phyloP scores from a whole-genome alignment of 2,888 invertebrate genomes.

The Nasonovia ribisnigri region DNA sequence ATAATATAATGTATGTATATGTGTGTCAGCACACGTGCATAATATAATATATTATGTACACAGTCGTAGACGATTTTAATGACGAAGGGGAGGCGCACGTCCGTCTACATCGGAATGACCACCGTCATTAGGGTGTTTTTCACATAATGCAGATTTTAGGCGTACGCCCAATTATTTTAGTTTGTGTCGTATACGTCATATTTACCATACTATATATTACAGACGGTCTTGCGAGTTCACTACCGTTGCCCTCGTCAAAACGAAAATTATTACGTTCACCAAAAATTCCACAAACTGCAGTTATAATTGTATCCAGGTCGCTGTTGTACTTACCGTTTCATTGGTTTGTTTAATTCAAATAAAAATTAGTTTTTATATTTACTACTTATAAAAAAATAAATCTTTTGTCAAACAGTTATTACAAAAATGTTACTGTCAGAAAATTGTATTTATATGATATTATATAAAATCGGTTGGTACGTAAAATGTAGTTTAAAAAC shows the following conservation, averaged over 20 bases:
- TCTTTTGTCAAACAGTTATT: too few species aligned
- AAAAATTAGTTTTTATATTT: too few species aligned
- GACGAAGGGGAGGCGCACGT: not conserved
- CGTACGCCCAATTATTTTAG: not conserved
- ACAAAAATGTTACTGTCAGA: too few species aligned
- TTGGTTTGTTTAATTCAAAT: not conserved
- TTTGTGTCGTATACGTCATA: not conserved
- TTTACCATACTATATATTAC: not conserved
- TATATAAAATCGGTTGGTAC: too few species aligned
- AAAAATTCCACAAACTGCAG: not conserved
- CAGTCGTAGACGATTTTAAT: not conserved
- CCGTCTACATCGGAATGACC: constrained; percentile 3
- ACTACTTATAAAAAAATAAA: too few species aligned
- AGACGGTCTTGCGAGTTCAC: not conserved
- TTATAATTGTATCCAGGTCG: not conserved
- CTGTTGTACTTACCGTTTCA: not conserved
- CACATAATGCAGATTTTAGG: not conserved
- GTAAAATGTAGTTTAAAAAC: too few species aligned
- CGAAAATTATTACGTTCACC: not conserved
- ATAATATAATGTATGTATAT: not conserved
- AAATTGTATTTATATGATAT: too few species aligned
- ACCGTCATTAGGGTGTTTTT: not conserved
- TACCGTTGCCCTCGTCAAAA: not conserved
- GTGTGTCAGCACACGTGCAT: not conserved
- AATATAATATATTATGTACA: not conserved